Base-by-base conservation (phyloP, 2,797 vertebrate species). In the Syngnathus acus region DNA sequence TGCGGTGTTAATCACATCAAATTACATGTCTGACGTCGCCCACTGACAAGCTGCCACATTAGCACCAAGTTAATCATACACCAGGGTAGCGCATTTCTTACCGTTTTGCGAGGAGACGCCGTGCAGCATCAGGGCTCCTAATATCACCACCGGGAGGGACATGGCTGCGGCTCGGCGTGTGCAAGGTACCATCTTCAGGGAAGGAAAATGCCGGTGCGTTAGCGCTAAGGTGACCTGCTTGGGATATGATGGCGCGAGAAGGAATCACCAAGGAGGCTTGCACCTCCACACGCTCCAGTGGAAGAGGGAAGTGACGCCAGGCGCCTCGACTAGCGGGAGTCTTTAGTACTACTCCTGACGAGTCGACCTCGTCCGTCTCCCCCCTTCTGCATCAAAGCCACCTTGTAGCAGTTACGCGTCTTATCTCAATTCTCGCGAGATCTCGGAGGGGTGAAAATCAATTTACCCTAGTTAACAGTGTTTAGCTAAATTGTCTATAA, bases 101-200 rank as follows among this genome's bases (percentile, higher is more conserved):
- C 92, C 92, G 86, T 82, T 89, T 74, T 92, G 86, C 19, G 91
- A 86, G 9, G 84, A 90, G 45, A 87, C 90, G 45, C 81, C 79
- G 81, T 84, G 89, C 83, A 92, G 84, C 87, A 91, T 76, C 79
- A 90, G 59, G 21, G 83, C 86, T 68, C 86, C 90, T 2, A 89
- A 3, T 62, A 91, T 76, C 77, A 77, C 76, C 86, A 77, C 63
- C 67, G 82, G 76, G 71, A 85, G 68, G 76, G 86, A 87, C 91
- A 91, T 88, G 76, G 84, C 87, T 75, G 84, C 80, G 47, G 77
- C 78, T 81, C 82, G 78, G 65, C 83, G 80, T 48, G 75, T 77
- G 61, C 79, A 84, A 79, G 84, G 85, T 82, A 77, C 73, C 84
- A 88, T 85, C 84, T 77, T 84, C 72, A 77, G 72, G 73, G 68